Conservation (phyloP, 2,797 vertebrate species). For the Sus cebifrons region DNA sequence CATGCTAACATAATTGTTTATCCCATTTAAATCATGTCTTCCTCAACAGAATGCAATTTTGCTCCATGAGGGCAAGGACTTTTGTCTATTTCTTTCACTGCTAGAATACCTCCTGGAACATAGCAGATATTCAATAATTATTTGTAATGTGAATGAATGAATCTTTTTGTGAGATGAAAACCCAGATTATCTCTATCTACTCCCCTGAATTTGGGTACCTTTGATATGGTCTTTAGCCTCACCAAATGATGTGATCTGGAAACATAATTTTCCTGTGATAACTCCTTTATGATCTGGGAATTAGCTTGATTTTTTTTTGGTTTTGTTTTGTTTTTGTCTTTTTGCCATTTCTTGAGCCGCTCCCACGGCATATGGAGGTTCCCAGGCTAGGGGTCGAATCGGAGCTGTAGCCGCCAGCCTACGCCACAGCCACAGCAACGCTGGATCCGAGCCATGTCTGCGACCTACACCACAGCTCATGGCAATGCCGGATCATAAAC, state of each 20-base stretch:
- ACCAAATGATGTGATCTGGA: not conserved
- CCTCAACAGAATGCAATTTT: not conserved
- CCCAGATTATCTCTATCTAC: not conserved
- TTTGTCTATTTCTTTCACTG: not conserved
- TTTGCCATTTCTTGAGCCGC: no score
- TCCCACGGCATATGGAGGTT: no score
- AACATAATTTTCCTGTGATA: not conserved
- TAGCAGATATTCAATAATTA: constrained; percentile 17
- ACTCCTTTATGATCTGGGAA: not conserved
- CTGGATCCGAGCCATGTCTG: no score
- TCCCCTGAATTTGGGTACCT: not conserved
- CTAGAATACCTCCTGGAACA: not conserved
- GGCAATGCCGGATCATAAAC: no score
- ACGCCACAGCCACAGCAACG: no score
- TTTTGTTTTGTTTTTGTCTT: no score
- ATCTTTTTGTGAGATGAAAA: not conserved
- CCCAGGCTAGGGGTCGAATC: no score
- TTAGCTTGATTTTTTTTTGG: constrained; percentile 8
- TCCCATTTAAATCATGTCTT: constrained; percentile 36
- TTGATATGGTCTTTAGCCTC: not conserved
- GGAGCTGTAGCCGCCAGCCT: no score
- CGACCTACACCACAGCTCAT: no score
- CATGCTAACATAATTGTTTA: constrained; percentile 8
- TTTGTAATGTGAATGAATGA: constrained; percentile 38
- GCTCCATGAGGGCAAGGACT: not conserved